Evolutionary conservation across 2,888 invertebrate species (phyloP), one percentile per base, ranked within the genome.

Genomic region (Chouioia cunea): DNA sequence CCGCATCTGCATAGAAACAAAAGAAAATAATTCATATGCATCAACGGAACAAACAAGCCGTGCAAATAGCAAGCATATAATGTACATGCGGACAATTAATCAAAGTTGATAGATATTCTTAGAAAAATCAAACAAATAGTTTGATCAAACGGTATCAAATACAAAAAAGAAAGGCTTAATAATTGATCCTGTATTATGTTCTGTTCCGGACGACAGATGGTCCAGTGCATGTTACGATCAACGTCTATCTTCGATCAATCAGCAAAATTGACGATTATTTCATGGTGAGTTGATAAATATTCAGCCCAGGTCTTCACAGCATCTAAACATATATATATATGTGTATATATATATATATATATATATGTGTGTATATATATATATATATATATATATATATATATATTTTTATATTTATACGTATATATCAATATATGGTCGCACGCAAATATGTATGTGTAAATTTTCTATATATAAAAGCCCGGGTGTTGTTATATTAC

Each of bases 231-330:
- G 97, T 97, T 86, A 88, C 89, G 86, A 96, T 97, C 91, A 97
- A 97, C 93, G 92, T 97, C 91, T 95, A 92, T 89, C 93, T 97
- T 81, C 93, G 97, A 86, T 97, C 97, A 90, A 96, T 97, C 91
- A 96, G 96, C 92, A 96, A 97, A 93, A 97, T 97, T 90, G 95
- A 97, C 90, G 97, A 97, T 93, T 96, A 96, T 89, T 95, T 96
- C 91, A 97, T 97, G 97, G 97, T 97, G 93, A 96, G 96, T 95
- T 27, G 3, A 3, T 4, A 27, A 4, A 3, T 4, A 27, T 27
- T 27, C 3, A 3, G 6, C 4, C 27, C 27, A 27, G 27, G 27
- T 6, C 4, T 6, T 4, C 6, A 4, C 27, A 27, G 27, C 27
- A 27, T 27, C 27, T 27, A 27, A 4, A 27, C 6, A 27, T 27